Evolutionary conservation across 2,797 vertebrate species (phyloP).

Genomic region (Aulostomus chinensis): DNA sequence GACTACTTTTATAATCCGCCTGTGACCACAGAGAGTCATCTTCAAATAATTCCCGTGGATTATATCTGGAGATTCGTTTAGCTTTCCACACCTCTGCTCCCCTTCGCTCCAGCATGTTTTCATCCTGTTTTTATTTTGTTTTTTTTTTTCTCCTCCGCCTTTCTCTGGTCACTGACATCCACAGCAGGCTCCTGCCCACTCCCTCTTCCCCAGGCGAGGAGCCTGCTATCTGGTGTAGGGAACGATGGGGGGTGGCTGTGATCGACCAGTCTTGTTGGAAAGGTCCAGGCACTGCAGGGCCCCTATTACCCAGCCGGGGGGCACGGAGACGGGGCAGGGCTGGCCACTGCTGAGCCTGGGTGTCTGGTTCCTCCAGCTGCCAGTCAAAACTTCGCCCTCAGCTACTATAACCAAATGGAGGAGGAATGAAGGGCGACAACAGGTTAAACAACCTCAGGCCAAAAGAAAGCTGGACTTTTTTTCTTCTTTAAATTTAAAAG

Average conservation of each 20-base stretch:
- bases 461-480: too few relatives aligned
- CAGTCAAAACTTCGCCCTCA: slow-evolving; percentile 76
- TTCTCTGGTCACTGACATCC: slow-evolving; percentile 72
- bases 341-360: slow-evolving; percentile 71
- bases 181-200: slow-evolving; percentile 70
- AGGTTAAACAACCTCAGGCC: slow-evolving; percentile 74
- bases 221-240: slow-evolving; percentile 65
- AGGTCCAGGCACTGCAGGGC: slow-evolving; percentile 69
- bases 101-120: slow-evolving; percentile 51
- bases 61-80: slow-evolving; percentile 55
- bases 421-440: slow-evolving; percentile 61
- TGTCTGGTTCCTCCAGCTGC: slow-evolving; percentile 79
- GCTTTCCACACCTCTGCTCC: slow-evolving; percentile 16
- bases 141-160: slow-evolving; percentile 3
- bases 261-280: slow-evolving; percentile 67
- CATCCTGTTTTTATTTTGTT: slow-evolving; percentile 18
- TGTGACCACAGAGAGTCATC: slow-evolving; percentile 38
- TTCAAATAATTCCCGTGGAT: slow-evolving; percentile 35
- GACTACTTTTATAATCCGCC: slow-evolving; percentile 19
- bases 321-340: slow-evolving; percentile 70
- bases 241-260: slow-evolving; percentile 55
- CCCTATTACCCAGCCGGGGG: slow-evolving; percentile 70
- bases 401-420: slow-evolving; percentile 65
- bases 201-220: slow-evolving; percentile 66
- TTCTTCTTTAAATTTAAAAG: slow-evolving; percentile 13